Evolutionary conservation across 2,888 invertebrate species (phyloP), one percentile per base, ranked within the genome.

Genomic region (Hartigia nigra): DNA sequence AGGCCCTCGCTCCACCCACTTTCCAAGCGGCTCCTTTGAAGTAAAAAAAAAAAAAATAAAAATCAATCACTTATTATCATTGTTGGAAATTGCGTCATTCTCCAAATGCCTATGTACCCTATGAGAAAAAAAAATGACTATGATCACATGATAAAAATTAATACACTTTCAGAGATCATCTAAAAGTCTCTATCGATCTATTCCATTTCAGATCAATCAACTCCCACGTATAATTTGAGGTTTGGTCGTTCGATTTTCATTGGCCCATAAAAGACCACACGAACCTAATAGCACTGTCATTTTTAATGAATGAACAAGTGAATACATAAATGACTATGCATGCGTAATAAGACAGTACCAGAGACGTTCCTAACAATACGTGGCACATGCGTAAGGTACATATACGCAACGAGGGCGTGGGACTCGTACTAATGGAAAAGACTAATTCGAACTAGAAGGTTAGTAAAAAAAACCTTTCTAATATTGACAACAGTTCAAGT

Each of bases 401-500:
- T 23, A 55, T 9, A 9, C 23, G 1, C 23, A 55, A 2, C 23
- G 14, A 55, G 55, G 55, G 55, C 55, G 5, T 55, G 55, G 55
- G 55, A 55, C 55, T 55, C 55, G 23, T 55, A 55, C 55, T 23
- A 23, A 55, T 23, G 14, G 72, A 72, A 72, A 31, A 12, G 31
- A 72, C 12, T 14, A 72, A 31, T 72, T 12, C 31, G 72, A 31
- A 12, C 12, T 14, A 9, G 72, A 72, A 72, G 72, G 34, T 34
- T 34, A 34, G 12, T 11, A 31, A n/a, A n/a, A n/a, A n/a, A n/a
- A n/a, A 34, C 72, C 72, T 72, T 72, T 72, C 72, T 72, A 72
- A 72, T 34, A 72, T 72, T 14, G 23, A 72, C 55, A 32, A 32
- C 72, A 72, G 69, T 70, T 70, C 36, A 39, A 74, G 74, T 34